Evolutionary conservation across 2,113 vertebrate species (phyloP), one percentile per base, ranked within the genome.

Genomic region (Dicentrarchus labrax): DNA sequence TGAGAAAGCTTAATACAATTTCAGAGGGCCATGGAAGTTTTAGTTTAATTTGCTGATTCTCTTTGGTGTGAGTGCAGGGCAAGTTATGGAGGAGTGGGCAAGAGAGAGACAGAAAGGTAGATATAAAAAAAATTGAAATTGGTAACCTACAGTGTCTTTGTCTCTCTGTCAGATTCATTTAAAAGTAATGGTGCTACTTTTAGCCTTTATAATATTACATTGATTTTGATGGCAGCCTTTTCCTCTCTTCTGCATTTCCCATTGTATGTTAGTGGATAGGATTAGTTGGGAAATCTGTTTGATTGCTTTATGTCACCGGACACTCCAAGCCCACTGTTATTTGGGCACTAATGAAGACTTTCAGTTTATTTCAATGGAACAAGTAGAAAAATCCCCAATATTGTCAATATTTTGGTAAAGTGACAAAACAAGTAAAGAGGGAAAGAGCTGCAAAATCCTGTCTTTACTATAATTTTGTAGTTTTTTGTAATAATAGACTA

Each of bases 1-100:
- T 81, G 57, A 78, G 78, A 50, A 43, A 4, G 62, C 66, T 69
- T 85, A 73, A 85, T 85, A 72, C 64, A 76, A 82, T 48, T 64
- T 79, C 65, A 41, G 64, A 70, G 43, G 21, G 56, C 67, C 17
- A 5, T 17, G 30, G n/a, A 86, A 74, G 71, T 80, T 79, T 61
- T 66, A 22, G 68, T 61, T 43, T 77, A 80, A 83, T 87, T 64
- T 77, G 77, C 57, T 22, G 45, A 60, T 11, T 74, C 47, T 50
- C 6, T 45, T 15, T n/a, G 50, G 61, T 68, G 65, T 38, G 65
- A 68, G 73, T 15, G 54, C 50, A 38, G 39, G 17, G 10, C 50
- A 39, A 51, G 59, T 22, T 38, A 12, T 73, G 81, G 21, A n/a
- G 50, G 41, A 19, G 30, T 24, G 24, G 41, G 22, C 8, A 4